Conservation (phyloP, 2,888 invertebrate genomes). For the Dryocosmus kuriphilus region DNA sequence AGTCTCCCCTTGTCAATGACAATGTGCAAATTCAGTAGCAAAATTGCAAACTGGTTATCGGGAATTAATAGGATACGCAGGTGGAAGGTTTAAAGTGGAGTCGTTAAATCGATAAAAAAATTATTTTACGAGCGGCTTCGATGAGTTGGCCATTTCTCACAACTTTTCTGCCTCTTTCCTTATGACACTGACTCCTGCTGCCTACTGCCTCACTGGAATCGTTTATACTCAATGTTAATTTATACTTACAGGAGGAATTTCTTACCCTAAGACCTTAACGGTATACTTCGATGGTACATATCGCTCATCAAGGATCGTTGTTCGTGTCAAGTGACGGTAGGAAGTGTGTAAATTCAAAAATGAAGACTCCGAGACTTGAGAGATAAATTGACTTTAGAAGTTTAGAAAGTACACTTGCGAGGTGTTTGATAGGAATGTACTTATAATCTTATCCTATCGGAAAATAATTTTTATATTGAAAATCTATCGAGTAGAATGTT, state of each 20-base stretch:
- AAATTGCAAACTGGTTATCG: background rate
- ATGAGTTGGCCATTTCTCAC: conserved; percentile 50
- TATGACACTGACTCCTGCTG: conserved; percentile 27
- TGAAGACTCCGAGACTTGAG: background rate
- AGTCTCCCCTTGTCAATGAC: too few species aligned
- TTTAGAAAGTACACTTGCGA: conserved; percentile 9
- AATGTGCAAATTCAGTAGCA: conserved; percentile 10
- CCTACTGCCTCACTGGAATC: conserved; percentile 12
- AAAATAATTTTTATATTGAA: background rate
- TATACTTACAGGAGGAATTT: background rate
- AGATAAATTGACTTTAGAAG: conserved; percentile 29
- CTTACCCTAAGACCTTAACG: conserved; percentile 18
- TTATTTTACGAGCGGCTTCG: conserved; percentile 50
- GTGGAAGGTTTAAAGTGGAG: background rate
- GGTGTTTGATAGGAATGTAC: background rate
- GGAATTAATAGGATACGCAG: background rate
- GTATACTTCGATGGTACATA: conserved; percentile 4
- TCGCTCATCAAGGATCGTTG: conserved; percentile 29
- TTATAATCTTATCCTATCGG: background rate
- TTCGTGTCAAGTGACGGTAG: conserved; percentile 25
- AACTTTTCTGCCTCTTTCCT: conserved; percentile 45
- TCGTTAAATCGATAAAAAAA: conserved; percentile 55
- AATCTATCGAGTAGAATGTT: too few species aligned
- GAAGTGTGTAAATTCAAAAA: conserved; percentile 33
- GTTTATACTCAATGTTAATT: too few species aligned